Percentiles rank a stretch among this genome's conserved stretches.
Conservation (phyloP, 2,888 invertebrate genomes). For the Ethmia dodecea region DNA sequence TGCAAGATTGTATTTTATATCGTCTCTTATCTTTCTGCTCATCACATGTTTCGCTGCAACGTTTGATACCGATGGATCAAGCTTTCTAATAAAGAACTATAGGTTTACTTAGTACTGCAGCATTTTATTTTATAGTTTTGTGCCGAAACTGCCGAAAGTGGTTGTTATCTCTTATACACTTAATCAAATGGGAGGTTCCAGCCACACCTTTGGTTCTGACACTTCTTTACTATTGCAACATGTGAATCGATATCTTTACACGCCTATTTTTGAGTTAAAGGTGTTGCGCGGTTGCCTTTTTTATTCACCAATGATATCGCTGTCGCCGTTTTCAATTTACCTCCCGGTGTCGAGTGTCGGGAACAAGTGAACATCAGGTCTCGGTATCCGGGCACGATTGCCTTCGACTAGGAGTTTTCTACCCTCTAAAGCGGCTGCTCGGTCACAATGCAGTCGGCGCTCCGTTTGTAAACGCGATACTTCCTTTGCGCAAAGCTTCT, state of each 20-base stretch:
- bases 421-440: conserved; percentile 21
- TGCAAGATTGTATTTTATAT: conserved; percentile 51
- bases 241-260: conserved; percentile 23
- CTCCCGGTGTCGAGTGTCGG: conserved; percentile 44
- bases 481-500: conserved; percentile 64
- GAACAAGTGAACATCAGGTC: conserved; percentile 46
- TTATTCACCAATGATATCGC: conserved; percentile 41
- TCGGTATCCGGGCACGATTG: conserved; percentile 54
- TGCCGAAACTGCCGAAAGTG: conserved; percentile 26
- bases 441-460: conserved; percentile 66
- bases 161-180: conserved; percentile 26
- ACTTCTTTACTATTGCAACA: conserved; percentile 19
- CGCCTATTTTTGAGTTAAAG: conserved; percentile 25
- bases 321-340: conserved; percentile 48
- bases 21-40: conserved; percentile 38
- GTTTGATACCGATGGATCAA: conserved; percentile 30
- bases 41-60: conserved; percentile 42
- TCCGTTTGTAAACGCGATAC: conserved; percentile 75
- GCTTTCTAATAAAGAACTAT: conserved; percentile 18
- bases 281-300: conserved; percentile 27
- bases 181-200: conserved; percentile 30
- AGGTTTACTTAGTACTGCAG: conserved; percentile 11
- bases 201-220: conserved; percentile 32
- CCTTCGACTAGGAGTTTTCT: conserved; percentile 47
- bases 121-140: neutral